Base-by-base conservation (phyloP, 2,113 vertebrate species). In the Silurus glanis region DNA sequence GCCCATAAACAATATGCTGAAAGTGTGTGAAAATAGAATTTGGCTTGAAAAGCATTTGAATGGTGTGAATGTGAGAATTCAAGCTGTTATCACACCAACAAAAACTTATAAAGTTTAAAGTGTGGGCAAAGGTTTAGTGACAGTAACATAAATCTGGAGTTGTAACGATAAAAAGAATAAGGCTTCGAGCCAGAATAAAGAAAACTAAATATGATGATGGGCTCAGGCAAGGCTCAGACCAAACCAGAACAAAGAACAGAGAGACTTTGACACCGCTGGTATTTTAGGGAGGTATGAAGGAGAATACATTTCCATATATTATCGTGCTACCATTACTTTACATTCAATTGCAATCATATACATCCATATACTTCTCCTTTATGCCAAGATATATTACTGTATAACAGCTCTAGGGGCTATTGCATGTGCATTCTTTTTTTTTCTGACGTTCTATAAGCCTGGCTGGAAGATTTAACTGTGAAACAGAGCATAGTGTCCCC, bases 301-400 rank as follows among this genome's bases (percentile, higher is more conserved):
- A 61, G 64, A 86, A 81, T 81, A 72, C 76, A 74, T 81, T 80
- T 88, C 82, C 74, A 87, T 87, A 55, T 58, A 76, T 85, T 82
- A 81, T 47, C 51, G 56, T 51, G 14, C 74, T 80, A 79, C 51
- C 62, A 75, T n/a, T 28, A 83, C 37, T 23, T 19, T 72, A 37
- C 19, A 64, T 23, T 8, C 6, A 62, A 37, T 37, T 37, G 37
- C 37, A 37, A 37, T 37, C 37, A 37, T 37, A 58, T 66, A 45
- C 13, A 23, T 17, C 4, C n/a, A 55, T 62, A 84, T n/a, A 62
- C 45, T 66, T 47, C 76, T 69, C n/a, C 10, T 14, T 16, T 23
- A 78, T 67, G 64, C 21, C 9, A 21, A 78, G 49, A 87, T 49
- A 82, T 66, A 78, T 84, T 56, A 58, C 23, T 61, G 55, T 45